Conservation (phyloP, 2,888 invertebrate species). For the Pollenia griseotomentosa region DNA sequence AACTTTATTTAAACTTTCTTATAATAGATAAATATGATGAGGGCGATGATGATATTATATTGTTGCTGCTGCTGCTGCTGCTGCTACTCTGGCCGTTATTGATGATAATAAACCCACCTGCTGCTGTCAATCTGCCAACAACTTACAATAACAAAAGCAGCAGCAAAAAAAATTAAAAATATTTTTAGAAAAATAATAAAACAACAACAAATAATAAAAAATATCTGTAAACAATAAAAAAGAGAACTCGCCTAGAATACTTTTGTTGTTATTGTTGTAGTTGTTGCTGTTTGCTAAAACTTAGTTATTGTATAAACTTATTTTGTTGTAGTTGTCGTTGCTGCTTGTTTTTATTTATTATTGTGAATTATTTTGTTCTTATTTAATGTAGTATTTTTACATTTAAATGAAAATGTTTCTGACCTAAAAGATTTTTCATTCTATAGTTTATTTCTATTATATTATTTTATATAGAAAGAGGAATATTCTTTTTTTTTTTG, state of each 20-base stretch:
- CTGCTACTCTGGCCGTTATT: not conserved
- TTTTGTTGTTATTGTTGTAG: not conserved
- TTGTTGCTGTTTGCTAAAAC: conserved; percentile 36
- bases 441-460: not conserved
- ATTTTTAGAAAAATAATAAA: conserved; percentile 40
- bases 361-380: conserved; percentile 42
- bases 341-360: conserved; percentile 20
- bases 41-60: conserved; percentile 41
- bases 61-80: not conserved
- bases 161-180: not conserved
- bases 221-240: conserved; percentile 23
- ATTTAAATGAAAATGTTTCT: conserved; percentile 51
- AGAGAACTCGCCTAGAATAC: conserved; percentile 43
- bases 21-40: conserved; percentile 31
- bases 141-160: conserved; percentile 20
- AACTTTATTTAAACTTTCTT: conserved; percentile 25
- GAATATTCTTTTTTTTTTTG: not conserved
- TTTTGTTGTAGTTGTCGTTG: conserved; percentile 28
- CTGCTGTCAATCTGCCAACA: conserved; percentile 69
- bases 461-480: no score
- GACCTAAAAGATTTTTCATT: conserved; percentile 47
- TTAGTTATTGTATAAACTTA: conserved; percentile 33
- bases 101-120: conserved; percentile 65
- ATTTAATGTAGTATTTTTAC: conserved; percentile 8
- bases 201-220: conserved; percentile 27